phyloP scores from a whole-genome alignment of 53 echinoderm and acorn worm species.

The Hippasteria phrygiana region DNA sequence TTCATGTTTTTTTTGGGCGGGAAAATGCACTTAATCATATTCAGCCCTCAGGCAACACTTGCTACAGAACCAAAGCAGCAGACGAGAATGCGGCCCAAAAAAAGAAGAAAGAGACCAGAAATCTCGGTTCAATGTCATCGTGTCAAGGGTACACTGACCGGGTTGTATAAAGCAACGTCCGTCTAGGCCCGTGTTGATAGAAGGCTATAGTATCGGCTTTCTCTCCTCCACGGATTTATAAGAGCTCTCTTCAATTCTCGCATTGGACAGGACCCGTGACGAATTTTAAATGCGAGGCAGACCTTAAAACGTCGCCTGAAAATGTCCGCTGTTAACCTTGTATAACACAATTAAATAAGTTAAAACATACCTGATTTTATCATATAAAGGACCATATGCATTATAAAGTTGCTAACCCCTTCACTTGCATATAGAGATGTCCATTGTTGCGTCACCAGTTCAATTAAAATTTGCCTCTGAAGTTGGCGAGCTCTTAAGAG shows the following conservation, averaged over 20 bases:
- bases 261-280: constrained; percentile 32
- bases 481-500: too few relatives aligned
- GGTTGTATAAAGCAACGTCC: constrained; percentile 1
- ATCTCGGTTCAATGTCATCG: constrained; percentile 56
- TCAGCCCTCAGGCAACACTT: constrained; percentile 37
- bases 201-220: constrained; percentile 43
- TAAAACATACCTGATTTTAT: too few relatives aligned
- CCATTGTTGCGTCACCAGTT: too few relatives aligned
- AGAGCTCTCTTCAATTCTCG: neutral
- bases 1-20: neutral
- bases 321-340: too few relatives aligned
- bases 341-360: too few relatives aligned
- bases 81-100: neutral
- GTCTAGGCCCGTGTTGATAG: constrained; percentile 22
- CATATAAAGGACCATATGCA: too few relatives aligned
- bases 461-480: too few relatives aligned
- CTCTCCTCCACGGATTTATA: constrained; percentile 17
- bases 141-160: constrained; percentile 64
- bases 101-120: neutral
- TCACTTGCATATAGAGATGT: too few relatives aligned
- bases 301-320: constrained; percentile 1
- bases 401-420: too few relatives aligned
- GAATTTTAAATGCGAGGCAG: constrained; percentile 22
- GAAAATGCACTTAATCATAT: constrained; percentile 5
- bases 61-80: constrained; percentile 11